These are phyloP conservation scores for Zygothrica quintamaculata DNA, from an alignment of 2,888 invertebrate genomes.

Conservation along the genomic window DNA sequence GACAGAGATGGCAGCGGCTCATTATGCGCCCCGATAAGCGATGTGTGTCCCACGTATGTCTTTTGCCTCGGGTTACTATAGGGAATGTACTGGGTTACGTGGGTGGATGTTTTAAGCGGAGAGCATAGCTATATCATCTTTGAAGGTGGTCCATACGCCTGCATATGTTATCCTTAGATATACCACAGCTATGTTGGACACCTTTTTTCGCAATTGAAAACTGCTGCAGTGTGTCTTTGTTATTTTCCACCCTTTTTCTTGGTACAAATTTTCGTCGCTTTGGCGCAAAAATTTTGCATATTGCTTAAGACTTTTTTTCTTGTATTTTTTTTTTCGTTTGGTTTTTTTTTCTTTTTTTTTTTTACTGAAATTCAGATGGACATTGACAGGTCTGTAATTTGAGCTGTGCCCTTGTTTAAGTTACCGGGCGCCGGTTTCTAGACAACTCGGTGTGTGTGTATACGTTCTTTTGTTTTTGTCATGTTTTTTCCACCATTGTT, in stretches of 20 bases:
- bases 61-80: constrained; percentile 72
- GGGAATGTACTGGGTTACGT: constrained; percentile 33
- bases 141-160: constrained; percentile 25
- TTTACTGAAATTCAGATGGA: constrained; percentile 44
- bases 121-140: constrained; percentile 42
- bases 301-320: constrained; percentile 17
- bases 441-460: constrained; percentile 59
- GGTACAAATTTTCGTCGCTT: constrained; percentile 39
- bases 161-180: constrained; percentile 36
- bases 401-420: constrained; percentile 69
- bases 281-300: constrained; percentile 52
- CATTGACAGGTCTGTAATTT: constrained; percentile 77
- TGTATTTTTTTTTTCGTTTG: too few species aligned
- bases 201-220: constrained; percentile 36
- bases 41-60: constrained; percentile 75
- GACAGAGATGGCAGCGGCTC: constrained; percentile 77
- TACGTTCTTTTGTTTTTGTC: constrained; percentile 72
- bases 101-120: constrained; percentile 50
- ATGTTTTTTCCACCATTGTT: constrained; percentile 70
- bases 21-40: constrained; percentile 78
- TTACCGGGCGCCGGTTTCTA: constrained; percentile 66
- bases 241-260: constrained; percentile 67
- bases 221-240: constrained; percentile 48
- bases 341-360: too few species aligned
- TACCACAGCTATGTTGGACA: constrained; percentile 15